These are phyloP conservation scores for Pocota personata DNA, from an alignment of 2,888 invertebrate species.

Conservation along the genomic window DNA sequence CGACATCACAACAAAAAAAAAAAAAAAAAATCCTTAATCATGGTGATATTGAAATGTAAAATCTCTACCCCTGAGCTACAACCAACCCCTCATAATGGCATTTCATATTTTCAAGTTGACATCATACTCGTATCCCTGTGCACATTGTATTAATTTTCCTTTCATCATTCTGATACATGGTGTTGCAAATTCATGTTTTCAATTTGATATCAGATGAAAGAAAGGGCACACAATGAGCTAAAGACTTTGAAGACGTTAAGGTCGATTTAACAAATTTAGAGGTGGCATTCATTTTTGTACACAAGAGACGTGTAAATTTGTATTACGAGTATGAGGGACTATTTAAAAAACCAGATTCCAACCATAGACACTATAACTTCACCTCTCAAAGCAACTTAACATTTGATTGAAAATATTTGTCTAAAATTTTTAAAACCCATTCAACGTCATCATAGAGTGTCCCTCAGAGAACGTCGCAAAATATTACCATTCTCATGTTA, in stretches of 20 bases:
- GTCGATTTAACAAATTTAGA: neutral
- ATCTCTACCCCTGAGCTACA: neutral
- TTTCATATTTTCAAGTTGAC: neutral
- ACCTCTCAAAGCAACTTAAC: neutral
- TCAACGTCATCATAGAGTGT: neutral
- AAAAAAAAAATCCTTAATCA: slow-evolving; percentile 9
- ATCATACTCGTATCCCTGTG: neutral
- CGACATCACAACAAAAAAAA: neutral
- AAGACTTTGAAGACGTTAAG: neutral
- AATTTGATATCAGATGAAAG: neutral
- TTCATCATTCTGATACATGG: slow-evolving; percentile 1
- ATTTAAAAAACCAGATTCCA: too few relatives aligned
- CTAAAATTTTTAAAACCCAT: neutral
- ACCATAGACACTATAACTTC: neutral
- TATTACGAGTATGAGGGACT: too few relatives aligned
- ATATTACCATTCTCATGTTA: neutral
- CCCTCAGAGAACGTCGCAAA: neutral
- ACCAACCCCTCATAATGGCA: neutral
- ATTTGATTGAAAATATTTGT: neutral
- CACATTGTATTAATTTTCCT: neutral
- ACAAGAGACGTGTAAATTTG: too few relatives aligned
- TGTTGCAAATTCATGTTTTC: slow-evolving; percentile 12
- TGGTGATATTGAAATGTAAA: slow-evolving; percentile 7
- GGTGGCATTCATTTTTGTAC: neutral
- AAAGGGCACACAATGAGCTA: neutral